Evolutionary conservation across 2,888 invertebrate species (phyloP).

Genomic region (Drosophila gaucha): DNA sequence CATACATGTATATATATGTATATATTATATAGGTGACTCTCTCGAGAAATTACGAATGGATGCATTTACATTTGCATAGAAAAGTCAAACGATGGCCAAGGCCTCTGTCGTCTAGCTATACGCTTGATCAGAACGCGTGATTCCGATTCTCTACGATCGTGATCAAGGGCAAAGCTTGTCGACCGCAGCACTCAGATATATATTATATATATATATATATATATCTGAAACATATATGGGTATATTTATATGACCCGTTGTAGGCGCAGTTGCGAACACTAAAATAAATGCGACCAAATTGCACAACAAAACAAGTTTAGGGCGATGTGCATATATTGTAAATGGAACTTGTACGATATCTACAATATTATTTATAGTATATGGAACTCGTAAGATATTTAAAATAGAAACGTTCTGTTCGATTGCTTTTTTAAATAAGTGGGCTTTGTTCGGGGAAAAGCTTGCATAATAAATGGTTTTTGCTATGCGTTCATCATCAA

Average conservation of each 20-base stretch:
- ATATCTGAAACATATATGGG: slow-evolving; percentile 4
- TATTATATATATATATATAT: slow-evolving; percentile 1
- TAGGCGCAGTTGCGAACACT: slow-evolving; percentile 12
- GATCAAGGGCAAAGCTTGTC: slow-evolving; percentile 43
- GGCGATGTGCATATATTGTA: not conserved
- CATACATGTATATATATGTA: not conserved
- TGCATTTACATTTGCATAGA: slow-evolving; percentile 27
- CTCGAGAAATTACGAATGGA: not conserved
- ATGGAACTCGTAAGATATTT: slow-evolving; percentile 1
- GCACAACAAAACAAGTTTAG: slow-evolving; percentile 29
- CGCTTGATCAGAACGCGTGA: slow-evolving; percentile 55
- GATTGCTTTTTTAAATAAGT: not conserved
- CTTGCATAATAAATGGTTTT: no score
- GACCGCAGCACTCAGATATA: slow-evolving; percentile 1
- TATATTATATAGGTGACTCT: slow-evolving; percentile 5
- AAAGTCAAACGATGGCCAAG: slow-evolving; percentile 52
- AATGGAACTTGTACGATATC: slow-evolving; percentile 1
- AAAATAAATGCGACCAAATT: slow-evolving; percentile 23
- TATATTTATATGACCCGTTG: slow-evolving; percentile 11
- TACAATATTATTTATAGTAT: no score
- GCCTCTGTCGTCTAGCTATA: slow-evolving; percentile 22
- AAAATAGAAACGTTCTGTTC: no score
- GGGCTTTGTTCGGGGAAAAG: not conserved
- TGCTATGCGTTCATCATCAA: not conserved
- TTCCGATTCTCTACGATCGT: slow-evolving; percentile 37